Evolutionary conservation across 2,888 invertebrate genomes (phyloP).

Genomic region (Plusia festucae): DNA sequence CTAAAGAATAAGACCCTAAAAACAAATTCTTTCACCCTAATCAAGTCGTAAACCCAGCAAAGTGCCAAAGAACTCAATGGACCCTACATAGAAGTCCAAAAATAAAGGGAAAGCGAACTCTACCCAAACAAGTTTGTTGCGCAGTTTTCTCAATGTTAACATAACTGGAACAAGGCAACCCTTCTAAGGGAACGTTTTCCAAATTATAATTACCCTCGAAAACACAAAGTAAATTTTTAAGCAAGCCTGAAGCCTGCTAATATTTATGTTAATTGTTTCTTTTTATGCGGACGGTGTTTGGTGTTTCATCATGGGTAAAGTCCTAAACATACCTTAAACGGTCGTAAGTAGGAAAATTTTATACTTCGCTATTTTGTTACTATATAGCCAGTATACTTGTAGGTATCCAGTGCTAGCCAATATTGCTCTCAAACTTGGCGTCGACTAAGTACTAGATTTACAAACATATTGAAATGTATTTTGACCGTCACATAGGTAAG

Average conservation of each 20-base stretch:
- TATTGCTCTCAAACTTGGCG: no score
- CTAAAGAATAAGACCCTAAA: not conserved
- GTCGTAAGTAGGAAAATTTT: no score
- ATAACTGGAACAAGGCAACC: constrained; percentile 63
- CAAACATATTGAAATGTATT: no score
- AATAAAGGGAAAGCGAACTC: constrained; percentile 14
- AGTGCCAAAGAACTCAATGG: constrained; percentile 15
- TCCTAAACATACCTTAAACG: not conserved
- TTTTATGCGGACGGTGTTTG: constrained; percentile 9
- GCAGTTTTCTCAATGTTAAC: constrained; percentile 55
- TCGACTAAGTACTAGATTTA: no score
- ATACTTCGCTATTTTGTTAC: no score
- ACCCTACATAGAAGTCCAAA: not conserved
- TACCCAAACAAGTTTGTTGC: constrained; percentile 49
- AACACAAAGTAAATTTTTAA: constrained; percentile 44
- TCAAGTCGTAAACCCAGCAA: constrained; percentile 9
- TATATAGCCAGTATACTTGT: no score
- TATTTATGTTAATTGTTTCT: constrained; percentile 18
- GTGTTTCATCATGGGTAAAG: not conserved
- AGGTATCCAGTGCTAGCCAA: no score
- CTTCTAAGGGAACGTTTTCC: constrained; percentile 55
- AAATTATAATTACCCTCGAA: constrained; percentile 59
- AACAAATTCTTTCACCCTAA: not conserved
- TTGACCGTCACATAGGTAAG: no score
- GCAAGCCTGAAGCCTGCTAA: constrained; percentile 1